Conservation (phyloP, 2,888 invertebrate genomes). For the Caenorhabditis japonica region DNA sequence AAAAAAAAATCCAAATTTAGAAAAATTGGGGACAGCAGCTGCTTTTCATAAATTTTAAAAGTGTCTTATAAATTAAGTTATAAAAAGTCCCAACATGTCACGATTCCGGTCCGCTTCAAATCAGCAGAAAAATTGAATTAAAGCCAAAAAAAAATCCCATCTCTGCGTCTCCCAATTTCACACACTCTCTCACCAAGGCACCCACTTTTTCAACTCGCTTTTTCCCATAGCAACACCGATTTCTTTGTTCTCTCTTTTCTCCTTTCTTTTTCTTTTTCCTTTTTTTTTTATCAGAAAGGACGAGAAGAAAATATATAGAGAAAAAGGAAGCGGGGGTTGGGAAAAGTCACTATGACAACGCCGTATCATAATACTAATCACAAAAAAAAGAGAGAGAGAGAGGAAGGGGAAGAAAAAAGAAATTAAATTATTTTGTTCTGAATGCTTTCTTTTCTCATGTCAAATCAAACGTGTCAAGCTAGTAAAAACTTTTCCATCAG, state of each 20-base stretch:
- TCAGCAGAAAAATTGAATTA: no score
- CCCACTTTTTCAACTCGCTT: not conserved
- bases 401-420: no score
- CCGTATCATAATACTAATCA: no score
- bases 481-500: no score
- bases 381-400: no score
- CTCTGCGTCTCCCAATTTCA: conserved; percentile 18
- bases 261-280: conserved; percentile 6
- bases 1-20: no score
- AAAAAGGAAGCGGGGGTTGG: not conserved
- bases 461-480: no score
- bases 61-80: no score
- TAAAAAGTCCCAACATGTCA: not conserved
- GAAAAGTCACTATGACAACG: conserved; percentile 12
- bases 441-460: no score
- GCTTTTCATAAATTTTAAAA: not conserved
- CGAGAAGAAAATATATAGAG: conserved; percentile 1
- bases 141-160: no score
- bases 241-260: conserved; percentile 2
- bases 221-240: conserved; percentile 16
- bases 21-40: no score
- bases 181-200: conserved; percentile 13
- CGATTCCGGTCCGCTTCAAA: conserved; percentile 9
- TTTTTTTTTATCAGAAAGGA: conserved; percentile 6
- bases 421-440: no score